Percentiles rank a stretch among this genome's conserved stretches.
These are phyloP conservation scores for Diogma glabrata DNA, from an alignment of 2,888 invertebrate genomes.

Conservation along the genomic window DNA sequence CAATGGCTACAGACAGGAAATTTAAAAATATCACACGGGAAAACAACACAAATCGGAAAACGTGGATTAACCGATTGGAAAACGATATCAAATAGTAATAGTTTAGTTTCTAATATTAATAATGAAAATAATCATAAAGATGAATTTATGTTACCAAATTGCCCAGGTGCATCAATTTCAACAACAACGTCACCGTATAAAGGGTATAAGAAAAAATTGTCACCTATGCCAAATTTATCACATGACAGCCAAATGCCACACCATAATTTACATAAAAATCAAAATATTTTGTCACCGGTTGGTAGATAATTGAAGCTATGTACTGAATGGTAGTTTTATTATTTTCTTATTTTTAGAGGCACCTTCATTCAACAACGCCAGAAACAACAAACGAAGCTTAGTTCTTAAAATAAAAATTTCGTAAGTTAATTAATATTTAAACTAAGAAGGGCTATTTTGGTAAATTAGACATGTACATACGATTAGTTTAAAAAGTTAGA, in stretches of 20 bases:
- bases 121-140: slow-evolving; percentile 10
- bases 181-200: slow-evolving; percentile 18
- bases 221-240: slow-evolving; percentile 18
- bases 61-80: slow-evolving; percentile 19
- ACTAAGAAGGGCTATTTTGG: too few species aligned
- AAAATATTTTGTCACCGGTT: too few species aligned
- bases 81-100: slow-evolving; percentile 12
- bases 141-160: slow-evolving; percentile 20
- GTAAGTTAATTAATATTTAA: too few species aligned
- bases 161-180: slow-evolving; percentile 15
- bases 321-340: too few species aligned
- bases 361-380: too few species aligned
- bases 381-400: too few species aligned
- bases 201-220: slow-evolving; percentile 18
- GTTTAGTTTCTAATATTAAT: not conserved
- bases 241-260: slow-evolving; percentile 11
- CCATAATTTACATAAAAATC: slow-evolving; percentile 4
- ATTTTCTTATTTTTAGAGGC: too few species aligned
- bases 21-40: slow-evolving; percentile 15
- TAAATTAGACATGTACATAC: too few species aligned
- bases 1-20: slow-evolving; percentile 17
- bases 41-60: slow-evolving; percentile 14
- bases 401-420: too few species aligned
- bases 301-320: not conserved
- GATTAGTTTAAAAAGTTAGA: too few species aligned